phyloP scores from a whole-genome alignment of 2,888 invertebrate genomes.

The Euzetes globulus region DNA sequence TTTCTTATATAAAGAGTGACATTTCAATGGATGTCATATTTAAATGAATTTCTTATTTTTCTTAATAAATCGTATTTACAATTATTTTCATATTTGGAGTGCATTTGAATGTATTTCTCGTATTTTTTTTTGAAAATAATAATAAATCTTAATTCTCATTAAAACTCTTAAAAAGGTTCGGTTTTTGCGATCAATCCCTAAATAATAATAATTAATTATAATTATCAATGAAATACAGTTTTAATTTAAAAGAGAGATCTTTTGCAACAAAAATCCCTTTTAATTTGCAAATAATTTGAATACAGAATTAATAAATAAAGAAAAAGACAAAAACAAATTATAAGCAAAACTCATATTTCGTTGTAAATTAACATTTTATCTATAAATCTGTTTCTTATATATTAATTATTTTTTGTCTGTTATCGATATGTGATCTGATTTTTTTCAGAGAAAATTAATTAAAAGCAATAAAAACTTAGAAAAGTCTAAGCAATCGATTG shows the following conservation, averaged over 20 bases:
- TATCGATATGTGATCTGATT: conserved; percentile 22
- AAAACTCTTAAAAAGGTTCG: no score
- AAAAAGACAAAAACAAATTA: neutral
- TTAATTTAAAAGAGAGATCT: no score
- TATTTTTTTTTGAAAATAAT: neutral
- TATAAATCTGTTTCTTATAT: conserved; percentile 12
- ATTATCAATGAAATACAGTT: neutral
- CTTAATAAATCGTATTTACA: neutral
- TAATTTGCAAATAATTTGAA: neutral
- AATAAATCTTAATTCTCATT: no score
- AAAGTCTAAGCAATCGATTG: conserved; percentile 10
- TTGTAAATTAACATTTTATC: conserved; percentile 25
- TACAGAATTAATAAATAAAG: neutral
- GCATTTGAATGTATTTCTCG: neutral
- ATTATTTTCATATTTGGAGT: neutral
- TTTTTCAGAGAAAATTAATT: neutral
- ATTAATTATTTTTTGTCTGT: conserved; percentile 7
- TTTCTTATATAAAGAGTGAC: neutral
- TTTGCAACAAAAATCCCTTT: neutral
- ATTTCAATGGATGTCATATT: neutral
- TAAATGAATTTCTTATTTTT: neutral
- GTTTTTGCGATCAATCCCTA: neutral
- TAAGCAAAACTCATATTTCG: conserved; percentile 9
- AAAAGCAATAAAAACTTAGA: conserved; percentile 13
- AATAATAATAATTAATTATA: neutral